These are phyloP conservation scores for Aurelia aurita DNA, from an alignment of 30 jellyfish, hydroid and myxozoan species.

Conservation along the genomic window DNA sequence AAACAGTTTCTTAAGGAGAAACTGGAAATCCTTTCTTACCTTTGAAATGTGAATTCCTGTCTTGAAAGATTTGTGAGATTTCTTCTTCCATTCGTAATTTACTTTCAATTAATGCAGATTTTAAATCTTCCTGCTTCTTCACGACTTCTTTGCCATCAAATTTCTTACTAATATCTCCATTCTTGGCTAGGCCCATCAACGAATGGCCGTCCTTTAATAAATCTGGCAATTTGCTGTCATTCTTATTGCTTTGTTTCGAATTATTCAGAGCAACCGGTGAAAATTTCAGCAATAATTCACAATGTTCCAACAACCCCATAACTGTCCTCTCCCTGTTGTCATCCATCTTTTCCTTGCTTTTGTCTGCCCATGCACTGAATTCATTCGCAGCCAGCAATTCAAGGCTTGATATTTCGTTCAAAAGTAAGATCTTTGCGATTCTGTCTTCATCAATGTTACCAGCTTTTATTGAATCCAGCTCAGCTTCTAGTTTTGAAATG, in stretches of 20 bases:
- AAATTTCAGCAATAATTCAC: conserved; percentile 27
- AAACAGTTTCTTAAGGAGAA: no score
- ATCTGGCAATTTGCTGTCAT: no score
- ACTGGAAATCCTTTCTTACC: background rate
- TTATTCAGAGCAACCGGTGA: background rate
- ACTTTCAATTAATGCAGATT: background rate
- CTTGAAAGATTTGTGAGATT: background rate
- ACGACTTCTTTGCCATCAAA: no score
- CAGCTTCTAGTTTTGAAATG: conserved; percentile 21
- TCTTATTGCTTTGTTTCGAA: background rate
- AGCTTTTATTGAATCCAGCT: conserved; percentile 1
- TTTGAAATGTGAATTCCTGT: background rate
- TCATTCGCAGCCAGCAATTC: conserved; percentile 62
- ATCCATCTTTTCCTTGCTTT: background rate
- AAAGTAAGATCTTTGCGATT: conserved; percentile 35
- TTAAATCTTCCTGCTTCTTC: no score
- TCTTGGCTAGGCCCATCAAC: no score
- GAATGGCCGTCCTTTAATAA: no score
- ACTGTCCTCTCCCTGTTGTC: background rate
- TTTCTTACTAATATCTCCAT: no score
- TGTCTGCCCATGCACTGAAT: background rate
- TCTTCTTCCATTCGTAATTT: background rate
- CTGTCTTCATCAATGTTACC: conserved; percentile 32
- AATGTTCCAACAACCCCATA: conserved; percentile 34
- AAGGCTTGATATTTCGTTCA: conserved; percentile 61